Evolutionary conservation across 2,888 invertebrate species (phyloP).

Genomic region (Coremacera marginata): DNA sequence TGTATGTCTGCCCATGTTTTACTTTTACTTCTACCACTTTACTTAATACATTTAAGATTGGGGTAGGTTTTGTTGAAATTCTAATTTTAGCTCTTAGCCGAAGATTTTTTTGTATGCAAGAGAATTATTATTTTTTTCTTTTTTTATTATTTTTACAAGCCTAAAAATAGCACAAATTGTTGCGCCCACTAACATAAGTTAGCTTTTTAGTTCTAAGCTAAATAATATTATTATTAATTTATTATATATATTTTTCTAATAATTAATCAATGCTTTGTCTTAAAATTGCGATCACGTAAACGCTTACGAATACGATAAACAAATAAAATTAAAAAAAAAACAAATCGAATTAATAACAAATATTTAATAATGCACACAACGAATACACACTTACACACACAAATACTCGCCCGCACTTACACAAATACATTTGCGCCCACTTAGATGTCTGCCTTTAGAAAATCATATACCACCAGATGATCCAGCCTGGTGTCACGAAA

Average conservation of each 20-base stretch:
- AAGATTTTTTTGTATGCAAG: no score
- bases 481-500: conserved; percentile 74
- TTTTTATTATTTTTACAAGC: no score
- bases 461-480: conserved; percentile 74
- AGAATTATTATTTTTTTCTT: no score
- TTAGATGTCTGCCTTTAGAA: conserved; percentile 75
- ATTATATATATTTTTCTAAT: background rate
- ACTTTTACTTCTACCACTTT: conserved; percentile 25
- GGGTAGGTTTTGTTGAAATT: conserved; percentile 34
- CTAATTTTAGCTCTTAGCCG: background rate
- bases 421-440: background rate
- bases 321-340: background rate
- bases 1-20: background rate
- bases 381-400: background rate
- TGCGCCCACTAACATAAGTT: background rate
- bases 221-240: background rate
- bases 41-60: conserved; percentile 41
- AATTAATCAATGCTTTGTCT: background rate
- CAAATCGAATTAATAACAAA: background rate
- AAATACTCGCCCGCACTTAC: conserved; percentile 6
- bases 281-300: background rate
- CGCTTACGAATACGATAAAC: background rate
- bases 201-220: background rate
- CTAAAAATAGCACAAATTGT: no score
- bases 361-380: background rate